Base-by-base conservation (phyloP, 2,797 vertebrate genomes). In the Salmo trutta region DNA sequence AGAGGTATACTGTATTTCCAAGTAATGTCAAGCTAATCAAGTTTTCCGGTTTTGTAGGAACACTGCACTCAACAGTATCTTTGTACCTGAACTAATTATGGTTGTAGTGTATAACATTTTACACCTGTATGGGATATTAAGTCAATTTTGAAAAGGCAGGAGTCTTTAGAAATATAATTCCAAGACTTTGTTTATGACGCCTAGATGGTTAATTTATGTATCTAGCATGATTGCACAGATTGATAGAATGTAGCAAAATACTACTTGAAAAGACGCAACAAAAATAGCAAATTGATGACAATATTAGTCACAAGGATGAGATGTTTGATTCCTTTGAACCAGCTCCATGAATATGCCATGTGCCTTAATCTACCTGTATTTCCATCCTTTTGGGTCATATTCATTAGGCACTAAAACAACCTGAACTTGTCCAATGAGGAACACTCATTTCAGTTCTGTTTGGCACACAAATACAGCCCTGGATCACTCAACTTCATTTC, bases 81-180 rank as follows among this genome's bases (percentile, higher is more conserved):
- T 67, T 47, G 41, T 75, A 66, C 41, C 15, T 17, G 21, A 75
- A 51, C 33, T 17, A 79, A 72, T 41, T 21, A 75, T 67, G 84
- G 83, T 82, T 88, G 84, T 87, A 76, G 86, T 88, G 88, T 85
- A 82, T 75, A 66, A 82, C 29, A 21, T 64, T 75, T 3, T 59
- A 54, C 53, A 88, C 77, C 56, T 77, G 56, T 73, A 47, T 75
- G 29, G 31, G 24, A 52, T 78, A 66, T 29, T 29, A 77, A 14
- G 41, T 47, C 41, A 10, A 47, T 47, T 47, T 47, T 47, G 8
- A 10, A 10, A 47, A 47, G 41, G 41, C 10, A 47, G 5, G 27
- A 33, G 21, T 36, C 66, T 33, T 31, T 31, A 5, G 65, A 54
- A 53, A 29, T 53, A 24, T 54, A 68, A 51, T 33, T 76, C 56